These are phyloP conservation scores for Halictus ligatus DNA, from an alignment of 2,888 invertebrate species.

Conservation along the genomic window DNA sequence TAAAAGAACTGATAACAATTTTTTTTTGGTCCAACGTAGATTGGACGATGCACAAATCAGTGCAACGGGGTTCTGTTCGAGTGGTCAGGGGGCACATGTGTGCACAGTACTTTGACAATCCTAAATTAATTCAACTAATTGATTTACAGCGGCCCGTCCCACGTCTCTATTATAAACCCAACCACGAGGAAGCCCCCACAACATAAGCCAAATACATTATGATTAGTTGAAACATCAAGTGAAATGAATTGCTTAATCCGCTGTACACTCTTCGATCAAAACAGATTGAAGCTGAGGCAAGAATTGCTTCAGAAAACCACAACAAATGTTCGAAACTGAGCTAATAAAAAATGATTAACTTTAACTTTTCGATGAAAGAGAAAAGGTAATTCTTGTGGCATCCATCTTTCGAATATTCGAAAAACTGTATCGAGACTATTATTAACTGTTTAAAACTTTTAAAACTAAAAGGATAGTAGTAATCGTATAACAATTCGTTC, in stretches of 20 bases:
- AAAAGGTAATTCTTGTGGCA: too few relatives aligned
- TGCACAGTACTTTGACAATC: background rate
- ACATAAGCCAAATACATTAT: background rate
- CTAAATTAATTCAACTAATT: conserved; percentile 6
- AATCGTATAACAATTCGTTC: background rate
- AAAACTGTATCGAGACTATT: background rate
- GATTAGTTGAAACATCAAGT: background rate
- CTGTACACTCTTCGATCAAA: background rate
- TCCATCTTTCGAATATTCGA: background rate
- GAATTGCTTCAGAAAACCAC: background rate
- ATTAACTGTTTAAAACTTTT: background rate
- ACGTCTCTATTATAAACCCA: background rate
- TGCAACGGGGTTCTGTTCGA: background rate
- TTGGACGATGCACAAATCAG: background rate
- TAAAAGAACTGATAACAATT: background rate
- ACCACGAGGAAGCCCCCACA: background rate
- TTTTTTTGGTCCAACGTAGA: background rate
- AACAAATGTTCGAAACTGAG: background rate
- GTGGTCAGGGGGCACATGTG: background rate
- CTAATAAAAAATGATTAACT: background rate
- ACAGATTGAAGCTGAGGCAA: background rate
- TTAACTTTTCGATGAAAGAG: background rate
- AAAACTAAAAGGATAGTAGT: background rate
- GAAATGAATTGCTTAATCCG: background rate
- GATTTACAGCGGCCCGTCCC: background rate